Base-by-base conservation (phyloP, 2,113 vertebrate genomes). In the Reinhardtius hippoglossoides region DNA sequence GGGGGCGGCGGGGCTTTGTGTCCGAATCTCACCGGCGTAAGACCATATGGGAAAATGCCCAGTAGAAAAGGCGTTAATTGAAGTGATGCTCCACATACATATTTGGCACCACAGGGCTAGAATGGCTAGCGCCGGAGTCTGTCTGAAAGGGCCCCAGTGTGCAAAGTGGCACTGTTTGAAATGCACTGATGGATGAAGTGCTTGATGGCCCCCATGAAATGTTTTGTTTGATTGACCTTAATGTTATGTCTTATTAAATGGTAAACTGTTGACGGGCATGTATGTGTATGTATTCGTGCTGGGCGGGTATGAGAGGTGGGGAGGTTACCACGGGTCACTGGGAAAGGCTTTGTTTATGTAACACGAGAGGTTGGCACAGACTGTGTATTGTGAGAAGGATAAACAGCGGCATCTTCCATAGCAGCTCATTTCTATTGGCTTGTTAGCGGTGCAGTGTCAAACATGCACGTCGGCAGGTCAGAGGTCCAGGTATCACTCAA, bases 201-300 rank as follows among this genome's bases (percentile, higher is more conserved):
- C 23, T 57, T 54, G 42, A n/a, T 73, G 31, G 21, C 46, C 50
- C 50, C 72, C 67, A 72, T 57, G 78, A 70, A 85, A 60, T 1
- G n/a, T 66, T 75, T 86, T 80, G 62, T 88, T 87, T 81, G 40
- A 80, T 71, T 72, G 76, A 74, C 62, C 70, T 76, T 50, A 63
- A 26, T 84, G 74, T 84, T 80, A 42, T 58, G 76, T 67, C 65
- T 70, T 66, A 76, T 86, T 78, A 74, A 73, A 26, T 58, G 21
- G 46, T 42, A 69, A 85, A 70, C 67, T 71, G n/a, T 71, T 83
- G 68, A 54, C 59, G 37, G 31, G 24, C 60, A 62, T 88, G 60
- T 87, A 69, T 75, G 54, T 12, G 50, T 27, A 64, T 75, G 23
- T 46, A 9, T 76, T 59, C n/a, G 13, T 58, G 60, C 12, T 56